Base-by-base conservation (phyloP, 2,888 invertebrate species). In the Sinhomidia bicolor region DNA sequence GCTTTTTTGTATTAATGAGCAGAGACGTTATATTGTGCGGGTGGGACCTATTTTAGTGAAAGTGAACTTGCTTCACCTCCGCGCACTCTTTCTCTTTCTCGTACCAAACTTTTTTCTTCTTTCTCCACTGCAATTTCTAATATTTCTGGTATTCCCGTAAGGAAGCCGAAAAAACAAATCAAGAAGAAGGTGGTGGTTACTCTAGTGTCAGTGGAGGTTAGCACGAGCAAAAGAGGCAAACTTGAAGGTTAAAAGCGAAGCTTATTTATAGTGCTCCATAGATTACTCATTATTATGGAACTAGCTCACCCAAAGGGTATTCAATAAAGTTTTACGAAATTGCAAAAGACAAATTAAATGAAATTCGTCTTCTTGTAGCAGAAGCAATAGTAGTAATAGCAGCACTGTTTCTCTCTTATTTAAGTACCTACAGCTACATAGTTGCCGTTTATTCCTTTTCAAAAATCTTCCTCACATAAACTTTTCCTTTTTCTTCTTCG, bases 321-420 rank as follows among this genome's bases (percentile, higher is more conserved):
- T 83, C 82, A 71, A 71, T 71, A 71, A 82, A 83, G 82, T 83
- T 83, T 60, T 47, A 29, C 81, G 23, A 65, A 81, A 65, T 81
- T 84, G 74, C 47, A 71, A 71, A 81, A 87, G 74, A 71, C 87
- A 82, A 87, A 80, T 82, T 87, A 76, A 82, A 81, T 81, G 87
- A 86, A 86, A 86, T 85, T 85, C 60, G 60, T 84, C 44, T 76
- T 84, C 44, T 76, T 62, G 54, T 47, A 54, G 71, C n/a, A n/a
- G n/a, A n/a, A n/a, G n/a, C n/a, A n/a, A n/a, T n/a, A n/a, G n/a
- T n/a, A n/a, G n/a, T n/a, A n/a, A n/a, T n/a, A n/a, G n/a, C n/a
- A n/a, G n/a, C n/a, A n/a, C n/a, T 47, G 71, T n/a, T 44, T 62
- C 26, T 44, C 51, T 26, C 26, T 62, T 44, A 47, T 44, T 65